Base-by-base conservation (phyloP, 2,797 vertebrate species). In the Tokudaia tokunoshimensis region DNA sequence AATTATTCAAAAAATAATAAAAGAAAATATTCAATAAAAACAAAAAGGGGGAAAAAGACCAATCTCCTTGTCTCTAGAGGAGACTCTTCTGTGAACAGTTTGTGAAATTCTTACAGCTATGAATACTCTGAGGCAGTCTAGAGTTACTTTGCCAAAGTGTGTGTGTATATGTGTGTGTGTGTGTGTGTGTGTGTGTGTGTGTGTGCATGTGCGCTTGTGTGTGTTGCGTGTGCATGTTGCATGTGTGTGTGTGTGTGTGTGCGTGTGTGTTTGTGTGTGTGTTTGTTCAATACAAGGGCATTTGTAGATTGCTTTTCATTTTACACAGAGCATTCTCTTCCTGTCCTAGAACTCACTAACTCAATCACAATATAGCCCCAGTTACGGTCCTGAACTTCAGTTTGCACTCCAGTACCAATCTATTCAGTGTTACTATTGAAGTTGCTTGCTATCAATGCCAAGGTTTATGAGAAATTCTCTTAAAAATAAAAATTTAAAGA, bases 391-490 rank as follows among this genome's bases (percentile, higher is more conserved):
- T 81, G 20, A 37, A 59, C 6, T 57, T 52, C 44, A 31, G 75
- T 50, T 13, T 19, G 47, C 4, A 7, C 7, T 55, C 80, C 10
- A 11, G 8, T 55, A 1, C 22, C 31, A 20, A 9, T 31, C 8
- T 55, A 10, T 8, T n/a, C 31, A 37, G 20, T 26, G 34, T 24
- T 37, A 59, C 6, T 4, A 24, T 41, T 22, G 22, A n/a, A 59
- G 22, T 26, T 17, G 12, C 2, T 0, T 15, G 6, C 22, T 41
- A 44, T 34, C 52, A n/a, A 3, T 0, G 22, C 37, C 9, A 34
- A 26, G 57, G 59, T 24, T 41, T 52, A 57, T 70, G 50, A 63
- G 8, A 24, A 80, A 91, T 76, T 55, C 17, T 47, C 65, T 1
- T 59, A 2, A 86, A 61, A 61, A 10, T 22, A 61, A 85, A 80